Percentiles rank a stretch among this genome's conserved stretches.
Evolutionary conservation across 2,888 invertebrate species (phyloP).

Genomic region (Conomelus anceps): DNA sequence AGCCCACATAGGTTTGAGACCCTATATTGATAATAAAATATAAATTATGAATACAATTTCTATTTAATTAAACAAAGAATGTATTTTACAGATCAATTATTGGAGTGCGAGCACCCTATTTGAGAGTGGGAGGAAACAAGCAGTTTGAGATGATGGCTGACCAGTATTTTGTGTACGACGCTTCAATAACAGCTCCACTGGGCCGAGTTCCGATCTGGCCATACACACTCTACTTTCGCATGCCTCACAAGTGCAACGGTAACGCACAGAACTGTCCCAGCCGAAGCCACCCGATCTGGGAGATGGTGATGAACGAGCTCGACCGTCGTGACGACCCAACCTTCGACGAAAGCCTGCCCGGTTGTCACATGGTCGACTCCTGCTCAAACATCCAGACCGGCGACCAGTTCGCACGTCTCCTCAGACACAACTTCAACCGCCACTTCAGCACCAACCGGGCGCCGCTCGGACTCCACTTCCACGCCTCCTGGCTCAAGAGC

Average conservation of each 20-base stretch:
- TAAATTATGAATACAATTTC: no score
- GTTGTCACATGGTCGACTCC: slow-evolving; percentile 92
- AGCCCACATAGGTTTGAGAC: no score
- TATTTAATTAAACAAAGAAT: background rate
- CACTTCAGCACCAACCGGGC: slow-evolving; percentile 91
- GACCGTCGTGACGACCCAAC: slow-evolving; percentile 90
- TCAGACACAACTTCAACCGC: slow-evolving; percentile 91
- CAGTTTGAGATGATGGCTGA: slow-evolving; percentile 97
- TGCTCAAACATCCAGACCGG: slow-evolving; percentile 88
- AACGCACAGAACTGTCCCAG: slow-evolving; percentile 91
- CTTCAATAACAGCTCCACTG: slow-evolving; percentile 85
- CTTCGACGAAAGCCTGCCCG: slow-evolving; percentile 86
- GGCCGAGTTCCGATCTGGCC: slow-evolving; percentile 93
- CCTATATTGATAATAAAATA: no score
- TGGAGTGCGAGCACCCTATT: slow-evolving; percentile 79
- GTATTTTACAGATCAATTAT: slow-evolving; percentile 58
- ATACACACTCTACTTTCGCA: slow-evolving; percentile 91
- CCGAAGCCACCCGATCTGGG: slow-evolving; percentile 84
- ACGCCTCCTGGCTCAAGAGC: slow-evolving; percentile 90
- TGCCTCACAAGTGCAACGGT: slow-evolving; percentile 93
- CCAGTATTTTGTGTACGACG: slow-evolving; percentile 90
- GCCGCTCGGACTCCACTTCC: slow-evolving; percentile 87
- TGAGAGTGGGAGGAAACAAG: slow-evolving; percentile 86
- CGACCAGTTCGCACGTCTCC: slow-evolving; percentile 80
- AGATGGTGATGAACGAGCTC: slow-evolving; percentile 93